These are phyloP conservation scores for Palythoa grandis DNA, from an alignment of 92 coral and sea anemone genomes.

Conservation along the genomic window DNA sequence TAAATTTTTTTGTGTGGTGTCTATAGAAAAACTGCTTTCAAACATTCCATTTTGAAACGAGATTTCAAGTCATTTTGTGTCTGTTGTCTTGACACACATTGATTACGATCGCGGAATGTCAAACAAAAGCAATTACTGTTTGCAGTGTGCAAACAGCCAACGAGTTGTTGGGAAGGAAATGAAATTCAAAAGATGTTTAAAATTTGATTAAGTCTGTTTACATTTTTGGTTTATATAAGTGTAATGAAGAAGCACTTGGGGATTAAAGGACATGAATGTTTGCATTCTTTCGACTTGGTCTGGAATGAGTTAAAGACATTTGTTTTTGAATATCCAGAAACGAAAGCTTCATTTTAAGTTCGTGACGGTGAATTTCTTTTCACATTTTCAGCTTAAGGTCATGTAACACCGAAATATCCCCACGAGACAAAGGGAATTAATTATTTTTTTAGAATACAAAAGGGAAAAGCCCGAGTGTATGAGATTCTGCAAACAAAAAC, in stretches of 20 bases:
- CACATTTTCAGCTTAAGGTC: no score
- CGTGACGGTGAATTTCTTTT: no score
- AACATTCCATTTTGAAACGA: neutral
- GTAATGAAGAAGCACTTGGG: neutral
- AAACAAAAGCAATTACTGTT: conserved; percentile 29
- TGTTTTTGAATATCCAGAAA: no score
- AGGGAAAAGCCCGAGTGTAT: no score
- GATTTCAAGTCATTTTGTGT: neutral
- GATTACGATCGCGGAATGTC: neutral
- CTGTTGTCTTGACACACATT: conserved; percentile 14
- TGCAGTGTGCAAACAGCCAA: conserved; percentile 22
- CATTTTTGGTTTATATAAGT: conserved; percentile 11
- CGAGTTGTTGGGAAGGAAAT: neutral
- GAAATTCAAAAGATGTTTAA: neutral
- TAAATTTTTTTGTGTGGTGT: conserved; percentile 7
- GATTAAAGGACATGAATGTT: neutral
- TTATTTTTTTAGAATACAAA: no score
- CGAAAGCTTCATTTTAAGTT: no score
- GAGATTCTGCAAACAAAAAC: no score
- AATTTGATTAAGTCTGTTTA: neutral
- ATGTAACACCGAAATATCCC: no score
- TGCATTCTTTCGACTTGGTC: conserved; percentile 6
- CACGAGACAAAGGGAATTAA: no score
- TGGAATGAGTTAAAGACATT: neutral
- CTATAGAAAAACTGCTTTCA: neutral